Evolutionary conservation across 2,113 vertebrate species (phyloP).

Genomic region (Syngnathoides biaculeatus): DNA sequence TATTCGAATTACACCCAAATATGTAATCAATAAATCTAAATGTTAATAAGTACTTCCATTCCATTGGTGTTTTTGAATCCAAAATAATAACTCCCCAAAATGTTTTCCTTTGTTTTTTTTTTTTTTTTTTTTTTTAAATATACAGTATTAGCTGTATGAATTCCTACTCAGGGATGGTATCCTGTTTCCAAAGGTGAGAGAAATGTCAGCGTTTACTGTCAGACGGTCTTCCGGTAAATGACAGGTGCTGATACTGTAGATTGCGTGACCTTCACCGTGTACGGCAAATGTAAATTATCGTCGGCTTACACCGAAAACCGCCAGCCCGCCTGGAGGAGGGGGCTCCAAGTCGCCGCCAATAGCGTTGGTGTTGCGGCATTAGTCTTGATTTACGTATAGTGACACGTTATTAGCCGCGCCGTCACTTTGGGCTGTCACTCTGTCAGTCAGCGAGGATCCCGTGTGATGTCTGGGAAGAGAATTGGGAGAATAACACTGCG

Average conservation of each 20-base stretch:
- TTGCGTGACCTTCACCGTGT: conserved; percentile 48
- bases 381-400: conserved; percentile 70
- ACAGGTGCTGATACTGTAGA: conserved; percentile 4
- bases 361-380: conserved; percentile 48
- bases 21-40: too few species aligned
- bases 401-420: conserved; percentile 69
- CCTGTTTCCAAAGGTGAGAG: background rate
- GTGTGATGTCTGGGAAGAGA: conserved; percentile 46
- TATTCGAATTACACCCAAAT: too few species aligned
- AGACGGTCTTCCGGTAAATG: background rate
- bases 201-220: conserved; percentile 1
- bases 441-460: conserved; percentile 61
- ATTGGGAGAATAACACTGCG: conserved; percentile 19
- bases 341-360: conserved; percentile 32
- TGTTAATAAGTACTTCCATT: too few species aligned
- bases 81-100: too few species aligned
- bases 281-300: conserved; percentile 40
- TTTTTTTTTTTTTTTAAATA: too few species aligned
- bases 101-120: too few species aligned
- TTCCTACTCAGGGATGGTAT: background rate
- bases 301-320: conserved; percentile 28
- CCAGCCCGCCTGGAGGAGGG: conserved; percentile 20
- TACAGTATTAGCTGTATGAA: too few species aligned
- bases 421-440: conserved; percentile 68
- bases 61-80: too few species aligned